phyloP scores from a whole-genome alignment of 2,888 invertebrate genomes.

The Torymus aiolomorphi region DNA sequence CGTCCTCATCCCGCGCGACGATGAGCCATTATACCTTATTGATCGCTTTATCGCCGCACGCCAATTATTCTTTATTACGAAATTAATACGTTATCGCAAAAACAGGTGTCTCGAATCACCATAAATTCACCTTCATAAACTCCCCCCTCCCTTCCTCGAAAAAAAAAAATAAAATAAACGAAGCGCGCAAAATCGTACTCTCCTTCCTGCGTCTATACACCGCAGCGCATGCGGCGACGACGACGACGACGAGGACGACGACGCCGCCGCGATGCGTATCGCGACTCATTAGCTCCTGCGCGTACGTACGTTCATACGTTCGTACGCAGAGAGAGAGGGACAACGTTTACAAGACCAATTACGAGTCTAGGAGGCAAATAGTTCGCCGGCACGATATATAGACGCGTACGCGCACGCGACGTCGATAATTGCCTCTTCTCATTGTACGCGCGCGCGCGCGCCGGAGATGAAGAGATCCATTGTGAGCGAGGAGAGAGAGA shows the following conservation, averaged over 20 bases:
- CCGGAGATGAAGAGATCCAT: conserved; percentile 11
- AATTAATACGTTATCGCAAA: no score
- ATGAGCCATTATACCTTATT: no score
- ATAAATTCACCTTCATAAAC: background rate
- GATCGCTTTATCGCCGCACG: conserved; percentile 1
- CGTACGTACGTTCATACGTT: conserved; percentile 71
- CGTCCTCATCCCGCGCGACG: no score
- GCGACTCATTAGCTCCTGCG: conserved; percentile 73
- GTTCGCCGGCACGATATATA: conserved; percentile 69
- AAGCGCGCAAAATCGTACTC: no score
- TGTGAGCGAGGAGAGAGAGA: conserved; percentile 5
- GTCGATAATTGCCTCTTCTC: conserved; percentile 53
- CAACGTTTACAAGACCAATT: conserved; percentile 72
- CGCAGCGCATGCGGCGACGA: background rate
- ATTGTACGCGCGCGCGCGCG: conserved; percentile 26
- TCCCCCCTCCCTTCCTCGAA: no score
- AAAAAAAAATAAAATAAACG: no score
- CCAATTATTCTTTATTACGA: conserved; percentile 1
- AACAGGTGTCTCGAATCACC: no score
- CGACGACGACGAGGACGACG: background rate
- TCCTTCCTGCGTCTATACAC: no score
- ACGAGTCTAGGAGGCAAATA: conserved; percentile 74
- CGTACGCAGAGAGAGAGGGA: conserved; percentile 64
- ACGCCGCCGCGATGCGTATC: conserved; percentile 71
- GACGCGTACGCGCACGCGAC: conserved; percentile 20